A percentile compares a stretch with the other conserved stretches of the same genome.
Evolutionary conservation across 1,140 invertebrate species (phyloP).

Genomic region (Drosophila biarmipes): DNA sequence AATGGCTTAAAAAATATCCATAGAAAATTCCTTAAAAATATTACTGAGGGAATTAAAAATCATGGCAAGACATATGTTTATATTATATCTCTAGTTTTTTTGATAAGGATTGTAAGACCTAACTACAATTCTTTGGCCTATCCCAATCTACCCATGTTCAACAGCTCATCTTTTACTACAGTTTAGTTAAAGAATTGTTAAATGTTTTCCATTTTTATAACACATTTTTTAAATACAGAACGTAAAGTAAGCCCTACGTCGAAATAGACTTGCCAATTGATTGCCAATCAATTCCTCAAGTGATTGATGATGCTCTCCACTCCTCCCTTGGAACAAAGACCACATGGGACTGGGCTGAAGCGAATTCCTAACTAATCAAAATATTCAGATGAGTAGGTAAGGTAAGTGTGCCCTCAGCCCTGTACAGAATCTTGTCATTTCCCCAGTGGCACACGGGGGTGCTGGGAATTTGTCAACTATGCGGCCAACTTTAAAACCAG

Average conservation of each 20-base stretch:
- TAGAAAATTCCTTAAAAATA: not conserved
- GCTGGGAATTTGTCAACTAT: conserved; percentile 73
- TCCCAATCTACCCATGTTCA: too few species aligned
- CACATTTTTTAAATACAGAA: too few species aligned
- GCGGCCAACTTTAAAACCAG: conserved; percentile 67
- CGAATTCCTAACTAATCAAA: conserved; percentile 28
- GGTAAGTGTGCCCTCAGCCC: conserved; percentile 6
- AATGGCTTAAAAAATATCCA: not conserved
- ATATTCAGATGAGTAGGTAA: conserved; percentile 31
- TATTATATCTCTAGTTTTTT: too few species aligned
- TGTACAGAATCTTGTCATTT: conserved; percentile 37
- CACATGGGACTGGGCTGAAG: conserved; percentile 2
- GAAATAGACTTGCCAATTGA: too few species aligned
- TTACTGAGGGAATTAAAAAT: not conserved
- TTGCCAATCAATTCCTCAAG: conserved; percentile 7
- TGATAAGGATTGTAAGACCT: too few species aligned
- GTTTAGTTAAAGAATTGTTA: too few species aligned
- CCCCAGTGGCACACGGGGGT: conserved; percentile 15
- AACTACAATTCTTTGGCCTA: too few species aligned
- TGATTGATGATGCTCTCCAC: conserved; percentile 24
- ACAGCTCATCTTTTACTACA: too few species aligned
- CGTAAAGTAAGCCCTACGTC: too few species aligned
- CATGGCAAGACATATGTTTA: too few species aligned
- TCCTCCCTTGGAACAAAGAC: not conserved
- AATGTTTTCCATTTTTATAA: too few species aligned